Base-by-base conservation (phyloP, 64 coral and sea anemone species). In the Stylophora pistillata region DNA sequence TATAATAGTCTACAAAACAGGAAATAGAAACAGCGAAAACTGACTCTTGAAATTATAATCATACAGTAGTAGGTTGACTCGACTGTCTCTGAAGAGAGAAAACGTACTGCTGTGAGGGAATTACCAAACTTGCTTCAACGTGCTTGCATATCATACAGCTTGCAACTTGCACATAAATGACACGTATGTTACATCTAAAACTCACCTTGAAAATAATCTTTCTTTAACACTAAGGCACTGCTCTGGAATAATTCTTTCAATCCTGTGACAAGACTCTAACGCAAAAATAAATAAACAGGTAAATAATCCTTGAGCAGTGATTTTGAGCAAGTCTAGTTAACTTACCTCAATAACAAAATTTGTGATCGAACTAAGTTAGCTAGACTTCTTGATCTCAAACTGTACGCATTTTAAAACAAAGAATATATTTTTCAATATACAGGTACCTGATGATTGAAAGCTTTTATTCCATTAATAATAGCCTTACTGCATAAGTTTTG, bases 401-500 rank as follows among this genome's bases (percentile, higher is more conserved):
- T 9, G 5, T 21, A 64, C 16, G 23, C 1, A 21, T n/a, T n/a
- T n/a, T 20, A 68, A 68, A 25, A 28, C 64, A 68, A 0, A 62
- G 12, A 33, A 15, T 55, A 21, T 30, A 47, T 56, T 10, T 21
- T 2, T 3, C 69, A 20, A 77, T 2, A 55, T 14, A 15, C 31
- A 71, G 26, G 9, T 56, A 96, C 95, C 87, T 96, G 86, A 30
- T 95, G 83, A 74, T 88, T 95, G 33, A 99, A 99, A 26, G 97
- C 97, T 83, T 89, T 95, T 28, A 99, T 72, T 17, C 97, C 97
- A 91, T 99, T 99, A 41, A 99, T 85, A 12, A 99, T 82, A 10
- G 97, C 97, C 71, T 99, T 99, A 73, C 84, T 99, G 65, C 97
- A 95, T 37, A 99, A 75, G 81, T 99, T 99, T 55, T 84, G 81